A percentile compares a stretch with the other conserved stretches of the same genome.
Evolutionary conservation across 2,797 vertebrate species (phyloP).

Genomic region (Fratercula arctica): DNA sequence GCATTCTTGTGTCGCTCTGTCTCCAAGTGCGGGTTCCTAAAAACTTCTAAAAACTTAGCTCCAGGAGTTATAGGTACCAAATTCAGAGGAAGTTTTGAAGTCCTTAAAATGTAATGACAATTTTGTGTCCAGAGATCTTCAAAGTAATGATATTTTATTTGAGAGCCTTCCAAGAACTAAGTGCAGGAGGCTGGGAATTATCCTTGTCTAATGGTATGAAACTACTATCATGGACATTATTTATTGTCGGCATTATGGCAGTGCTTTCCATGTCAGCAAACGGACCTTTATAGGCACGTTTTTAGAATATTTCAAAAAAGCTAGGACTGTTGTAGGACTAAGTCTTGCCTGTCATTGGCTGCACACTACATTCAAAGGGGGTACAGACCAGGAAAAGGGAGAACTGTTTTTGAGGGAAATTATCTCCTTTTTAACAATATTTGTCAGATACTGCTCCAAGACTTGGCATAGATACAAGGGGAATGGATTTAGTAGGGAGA

Average conservation of each 20-base stretch:
- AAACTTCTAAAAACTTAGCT: neutral
- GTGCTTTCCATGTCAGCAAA: neutral
- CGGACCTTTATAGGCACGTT: neutral
- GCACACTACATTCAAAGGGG: neutral
- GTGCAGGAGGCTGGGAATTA: conserved; percentile 10
- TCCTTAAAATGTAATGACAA: neutral
- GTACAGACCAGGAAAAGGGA: neutral
- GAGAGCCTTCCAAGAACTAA: conserved; percentile 51
- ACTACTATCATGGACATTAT: neutral
- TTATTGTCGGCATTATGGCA: conserved; percentile 3
- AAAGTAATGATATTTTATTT: conserved; percentile 12
- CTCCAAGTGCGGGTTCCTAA: neutral
- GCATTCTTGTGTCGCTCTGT: neutral
- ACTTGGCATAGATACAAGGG: neutral
- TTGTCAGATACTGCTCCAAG: neutral
- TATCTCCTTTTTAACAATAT: neutral
- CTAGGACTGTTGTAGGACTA: neutral
- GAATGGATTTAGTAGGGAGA: neutral
- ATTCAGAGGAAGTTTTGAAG: neutral
- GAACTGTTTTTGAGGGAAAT: neutral
- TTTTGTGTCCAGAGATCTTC: neutral
- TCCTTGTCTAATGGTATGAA: conserved; percentile 41
- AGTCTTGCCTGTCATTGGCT: neutral
- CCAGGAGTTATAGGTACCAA: neutral
- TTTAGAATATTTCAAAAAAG: neutral